Conservation (phyloP, 2,113 vertebrate genomes). For the Felis chaus region DNA sequence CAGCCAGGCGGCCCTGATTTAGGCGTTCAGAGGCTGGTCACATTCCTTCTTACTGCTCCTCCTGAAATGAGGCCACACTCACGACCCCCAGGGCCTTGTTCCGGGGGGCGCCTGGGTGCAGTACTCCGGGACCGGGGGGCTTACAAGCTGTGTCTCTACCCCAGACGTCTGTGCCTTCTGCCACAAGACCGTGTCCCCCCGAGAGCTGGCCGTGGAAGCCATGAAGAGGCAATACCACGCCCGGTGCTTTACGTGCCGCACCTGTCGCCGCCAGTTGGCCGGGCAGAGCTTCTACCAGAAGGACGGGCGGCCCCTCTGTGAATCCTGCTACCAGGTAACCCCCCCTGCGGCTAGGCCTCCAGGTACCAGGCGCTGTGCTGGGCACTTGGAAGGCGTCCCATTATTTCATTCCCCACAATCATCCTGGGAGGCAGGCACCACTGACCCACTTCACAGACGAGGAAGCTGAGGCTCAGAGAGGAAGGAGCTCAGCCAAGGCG, state of each 20-base stretch:
- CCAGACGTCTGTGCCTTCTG: slow-evolving; percentile 96
- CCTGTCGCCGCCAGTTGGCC: slow-evolving; percentile 88
- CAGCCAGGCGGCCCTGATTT: background rate
- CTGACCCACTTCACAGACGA: background rate
- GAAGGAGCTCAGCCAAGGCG: background rate
- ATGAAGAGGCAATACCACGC: slow-evolving; percentile 93
- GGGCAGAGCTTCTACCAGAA: slow-evolving; percentile 94
- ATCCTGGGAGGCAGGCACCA: background rate
- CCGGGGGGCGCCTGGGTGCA: background rate
- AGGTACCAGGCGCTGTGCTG: background rate
- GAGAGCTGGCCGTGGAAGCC: slow-evolving; percentile 88
- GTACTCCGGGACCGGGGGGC: too few species aligned
- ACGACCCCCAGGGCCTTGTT: accelerated
- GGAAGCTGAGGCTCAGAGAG: background rate
- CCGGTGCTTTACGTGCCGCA: slow-evolving; percentile 93
- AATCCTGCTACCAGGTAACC: slow-evolving; percentile 93
- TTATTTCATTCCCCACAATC: background rate
- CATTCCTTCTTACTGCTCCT: background rate
- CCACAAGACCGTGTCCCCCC: slow-evolving; percentile 88
- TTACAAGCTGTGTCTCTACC: accelerated
- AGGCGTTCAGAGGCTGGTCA: background rate
- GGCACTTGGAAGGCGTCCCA: accelerated
- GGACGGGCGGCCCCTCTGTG: slow-evolving; percentile 91
- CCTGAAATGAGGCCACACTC: background rate
- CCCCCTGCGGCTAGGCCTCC: accelerated